Evolutionary conservation across 2,888 invertebrate genomes (phyloP).

Genomic region (Lordiphosa andalusiaca): DNA sequence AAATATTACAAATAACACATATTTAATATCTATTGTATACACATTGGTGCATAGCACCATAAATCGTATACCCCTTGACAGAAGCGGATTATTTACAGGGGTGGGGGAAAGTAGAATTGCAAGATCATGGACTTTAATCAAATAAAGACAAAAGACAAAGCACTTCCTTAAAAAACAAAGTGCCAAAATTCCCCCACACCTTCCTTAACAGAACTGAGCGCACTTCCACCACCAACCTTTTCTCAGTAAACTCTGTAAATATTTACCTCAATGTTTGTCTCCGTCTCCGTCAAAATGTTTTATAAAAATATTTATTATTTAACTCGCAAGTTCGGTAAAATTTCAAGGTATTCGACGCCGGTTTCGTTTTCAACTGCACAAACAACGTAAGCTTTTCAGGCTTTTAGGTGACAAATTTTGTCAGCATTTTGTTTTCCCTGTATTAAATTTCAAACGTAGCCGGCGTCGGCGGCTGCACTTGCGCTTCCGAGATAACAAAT

Average conservation of each 20-base stretch:
- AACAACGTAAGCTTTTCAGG: slow-evolving; percentile 24
- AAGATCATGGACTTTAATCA: too few species aligned
- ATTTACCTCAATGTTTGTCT: slow-evolving; percentile 26
- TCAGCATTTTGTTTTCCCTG: slow-evolving; percentile 30
- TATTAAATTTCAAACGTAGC: slow-evolving; percentile 34
- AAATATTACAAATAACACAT: slow-evolving; percentile 4
- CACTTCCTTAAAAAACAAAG: too few species aligned
- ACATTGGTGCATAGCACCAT: not conserved
- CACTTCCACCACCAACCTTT: too few species aligned
- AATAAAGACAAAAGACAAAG: too few species aligned
- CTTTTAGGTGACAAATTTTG: slow-evolving; percentile 18
- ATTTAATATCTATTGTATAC: slow-evolving; percentile 1
- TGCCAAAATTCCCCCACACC: not conserved
- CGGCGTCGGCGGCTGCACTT: slow-evolving; percentile 40
- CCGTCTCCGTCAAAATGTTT: slow-evolving; percentile 16
- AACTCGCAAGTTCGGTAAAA: slow-evolving; percentile 32
- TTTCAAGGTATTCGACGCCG: slow-evolving; percentile 16
- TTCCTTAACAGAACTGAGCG: slow-evolving; percentile 8
- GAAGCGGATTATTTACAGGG: slow-evolving; percentile 2
- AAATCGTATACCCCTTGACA: not conserved
- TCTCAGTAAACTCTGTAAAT: slow-evolving; percentile 35
- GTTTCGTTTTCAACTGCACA: slow-evolving; percentile 22
- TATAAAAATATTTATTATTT: slow-evolving; percentile 42
- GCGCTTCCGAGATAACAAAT: slow-evolving; percentile 58
- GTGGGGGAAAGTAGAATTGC: too few species aligned